phyloP scores from a whole-genome alignment of 2,888 invertebrate species.

The Zaprionus bogoriensis region DNA sequence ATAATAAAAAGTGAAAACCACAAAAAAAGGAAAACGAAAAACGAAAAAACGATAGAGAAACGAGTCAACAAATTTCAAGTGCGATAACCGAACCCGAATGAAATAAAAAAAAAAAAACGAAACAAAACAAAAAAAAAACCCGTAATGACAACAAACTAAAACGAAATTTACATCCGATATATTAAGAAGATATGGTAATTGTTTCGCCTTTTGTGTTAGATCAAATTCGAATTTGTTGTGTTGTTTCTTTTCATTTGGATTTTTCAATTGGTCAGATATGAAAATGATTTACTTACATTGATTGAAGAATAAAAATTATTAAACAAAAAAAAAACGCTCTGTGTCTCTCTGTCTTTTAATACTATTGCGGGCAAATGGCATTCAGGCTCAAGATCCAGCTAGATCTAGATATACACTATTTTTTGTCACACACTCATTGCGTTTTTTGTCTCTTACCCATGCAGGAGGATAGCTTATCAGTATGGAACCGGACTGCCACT shows the following conservation, averaged over 20 bases:
- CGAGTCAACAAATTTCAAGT: slow-evolving; percentile 49
- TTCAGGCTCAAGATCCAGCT: slow-evolving; percentile 19
- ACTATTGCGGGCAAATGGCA: slow-evolving; percentile 24
- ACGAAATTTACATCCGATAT: slow-evolving; percentile 29
- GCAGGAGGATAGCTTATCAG: slow-evolving; percentile 96
- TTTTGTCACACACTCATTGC: neutral
- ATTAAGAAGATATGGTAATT: slow-evolving; percentile 59
- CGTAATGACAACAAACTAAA: neutral
- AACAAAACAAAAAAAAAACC: neutral
- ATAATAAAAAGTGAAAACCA: slow-evolving; percentile 42
- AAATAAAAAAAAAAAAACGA: slow-evolving; percentile 29
- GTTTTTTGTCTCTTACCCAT: neutral
- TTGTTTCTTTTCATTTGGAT: slow-evolving; percentile 37
- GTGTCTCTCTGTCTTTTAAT: neutral
- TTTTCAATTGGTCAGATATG: slow-evolving; percentile 71
- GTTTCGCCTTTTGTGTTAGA: slow-evolving; percentile 64
- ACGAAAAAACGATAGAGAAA: slow-evolving; percentile 30
- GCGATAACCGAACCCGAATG: slow-evolving; percentile 44
- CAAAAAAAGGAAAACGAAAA: slow-evolving; percentile 44
- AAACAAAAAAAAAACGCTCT: slow-evolving; percentile 51
- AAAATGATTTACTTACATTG: slow-evolving; percentile 76
- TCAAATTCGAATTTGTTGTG: slow-evolving; percentile 37
- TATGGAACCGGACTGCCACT: slow-evolving; percentile 98
- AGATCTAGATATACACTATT: neutral
- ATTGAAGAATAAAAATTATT: slow-evolving; percentile 79